Percentiles rank a stretch among this genome's conserved stretches.
These are phyloP conservation scores for Holothuria leucospilota DNA, from an alignment of 53 echinoderm and acorn worm genomes.

Conservation along the genomic window DNA sequence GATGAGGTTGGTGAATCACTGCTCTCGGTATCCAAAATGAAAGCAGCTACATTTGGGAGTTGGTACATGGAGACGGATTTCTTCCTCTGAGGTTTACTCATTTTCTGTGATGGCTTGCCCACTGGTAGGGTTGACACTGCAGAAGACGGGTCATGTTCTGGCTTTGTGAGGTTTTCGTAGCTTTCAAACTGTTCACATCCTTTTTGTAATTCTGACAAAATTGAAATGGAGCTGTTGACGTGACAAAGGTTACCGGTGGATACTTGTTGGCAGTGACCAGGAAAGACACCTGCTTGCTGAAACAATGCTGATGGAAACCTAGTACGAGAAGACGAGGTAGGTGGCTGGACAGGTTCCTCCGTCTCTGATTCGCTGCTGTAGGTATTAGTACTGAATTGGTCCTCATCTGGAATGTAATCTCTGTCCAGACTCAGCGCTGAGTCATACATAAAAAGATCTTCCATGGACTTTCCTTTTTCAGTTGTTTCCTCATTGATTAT, in stretches of 20 bases:
- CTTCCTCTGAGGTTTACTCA: slow-evolving; percentile 25
- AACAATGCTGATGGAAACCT: background rate
- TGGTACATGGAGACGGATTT: slow-evolving; percentile 17
- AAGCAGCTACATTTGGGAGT: background rate
- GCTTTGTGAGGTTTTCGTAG: background rate
- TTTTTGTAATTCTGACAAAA: slow-evolving; percentile 28
- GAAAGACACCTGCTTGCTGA: background rate
- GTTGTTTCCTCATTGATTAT: background rate
- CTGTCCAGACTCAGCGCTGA: slow-evolving; percentile 37
- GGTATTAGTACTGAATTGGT: slow-evolving; percentile 14
- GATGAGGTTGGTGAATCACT: too few species aligned
- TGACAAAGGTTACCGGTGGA: background rate
- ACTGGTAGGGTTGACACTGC: too few species aligned
- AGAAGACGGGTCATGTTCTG: too few species aligned
- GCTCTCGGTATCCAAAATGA: background rate
- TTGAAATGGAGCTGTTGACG: slow-evolving; percentile 46
- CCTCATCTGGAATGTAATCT: slow-evolving; percentile 45
- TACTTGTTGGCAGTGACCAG: background rate
- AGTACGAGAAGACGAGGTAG: background rate
- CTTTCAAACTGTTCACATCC: background rate
- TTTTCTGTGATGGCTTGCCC: too few species aligned
- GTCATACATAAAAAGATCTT: slow-evolving; percentile 39
- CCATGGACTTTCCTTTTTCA: background rate
- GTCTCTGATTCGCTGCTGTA: slow-evolving; percentile 45
- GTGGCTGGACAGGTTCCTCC: background rate